A percentile compares a stretch with the other conserved stretches of the same genome.
Conservation (phyloP, 2,888 invertebrate genomes). For the Aspidiotus destructor region DNA sequence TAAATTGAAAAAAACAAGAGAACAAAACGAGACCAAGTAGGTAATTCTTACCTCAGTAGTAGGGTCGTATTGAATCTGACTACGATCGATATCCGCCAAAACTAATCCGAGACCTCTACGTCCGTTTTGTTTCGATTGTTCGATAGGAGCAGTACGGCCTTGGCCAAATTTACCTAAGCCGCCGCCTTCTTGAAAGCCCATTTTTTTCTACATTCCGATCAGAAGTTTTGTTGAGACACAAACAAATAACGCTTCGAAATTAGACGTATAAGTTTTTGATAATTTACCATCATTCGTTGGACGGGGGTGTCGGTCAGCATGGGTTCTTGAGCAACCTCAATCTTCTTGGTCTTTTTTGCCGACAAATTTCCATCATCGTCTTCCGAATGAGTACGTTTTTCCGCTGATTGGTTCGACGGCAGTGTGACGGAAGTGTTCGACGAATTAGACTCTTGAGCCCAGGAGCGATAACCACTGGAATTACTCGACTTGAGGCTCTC, state of each 20-base stretch:
- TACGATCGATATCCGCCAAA: slow-evolving; percentile 43
- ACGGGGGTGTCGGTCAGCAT: slow-evolving; percentile 3
- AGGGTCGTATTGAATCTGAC: slow-evolving; percentile 56
- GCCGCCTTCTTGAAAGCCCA: slow-evolving; percentile 71
- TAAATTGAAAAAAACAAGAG: slow-evolving; percentile 33
- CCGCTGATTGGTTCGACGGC: neutral
- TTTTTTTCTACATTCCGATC: slow-evolving; percentile 48
- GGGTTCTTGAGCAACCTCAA: neutral
- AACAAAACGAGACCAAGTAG: too few species aligned
- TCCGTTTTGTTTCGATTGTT: slow-evolving; percentile 70
- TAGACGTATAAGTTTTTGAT: neutral
- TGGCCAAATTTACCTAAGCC: slow-evolving; percentile 79
- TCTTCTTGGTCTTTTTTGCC: slow-evolving; percentile 8
- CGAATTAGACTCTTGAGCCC: neutral
- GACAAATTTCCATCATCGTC: neutral
- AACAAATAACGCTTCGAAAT: too few species aligned
- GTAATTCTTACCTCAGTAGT: slow-evolving; percentile 45
- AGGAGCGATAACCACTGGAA: neutral
- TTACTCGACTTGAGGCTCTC: too few species aligned
- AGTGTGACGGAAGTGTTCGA: neutral
- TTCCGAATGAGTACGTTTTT: slow-evolving; percentile 15
- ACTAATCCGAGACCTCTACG: slow-evolving; percentile 70
- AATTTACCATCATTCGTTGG: slow-evolving; percentile 26
- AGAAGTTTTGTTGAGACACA: neutral
- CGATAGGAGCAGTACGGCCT: slow-evolving; percentile 69